These are phyloP conservation scores for Tetragnatha versicolor DNA, from an alignment of 1,140 invertebrate species.

Conservation along the genomic window DNA sequence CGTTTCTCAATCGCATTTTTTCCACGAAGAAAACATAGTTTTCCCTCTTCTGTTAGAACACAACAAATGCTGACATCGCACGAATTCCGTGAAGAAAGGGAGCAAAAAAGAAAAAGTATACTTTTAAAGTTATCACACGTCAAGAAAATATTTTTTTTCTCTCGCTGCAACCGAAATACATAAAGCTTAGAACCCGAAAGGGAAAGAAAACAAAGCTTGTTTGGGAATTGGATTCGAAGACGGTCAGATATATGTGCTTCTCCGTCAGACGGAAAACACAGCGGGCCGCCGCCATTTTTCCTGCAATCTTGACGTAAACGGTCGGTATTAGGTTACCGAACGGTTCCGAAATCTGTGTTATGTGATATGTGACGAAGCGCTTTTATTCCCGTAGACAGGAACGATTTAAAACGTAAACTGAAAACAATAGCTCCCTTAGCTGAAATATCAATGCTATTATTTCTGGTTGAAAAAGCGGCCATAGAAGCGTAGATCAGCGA, in stretches of 20 bases:
- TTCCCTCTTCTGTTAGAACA: background rate
- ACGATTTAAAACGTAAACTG: too few relatives aligned
- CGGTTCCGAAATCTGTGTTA: background rate
- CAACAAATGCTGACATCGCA: slow-evolving; percentile 20
- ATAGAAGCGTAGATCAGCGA: too few relatives aligned
- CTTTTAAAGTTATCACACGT: slow-evolving; percentile 29
- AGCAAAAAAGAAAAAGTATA: background rate
- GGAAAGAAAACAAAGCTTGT: background rate
- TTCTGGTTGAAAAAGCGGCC: too few relatives aligned
- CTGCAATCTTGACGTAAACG: slow-evolving; percentile 1
- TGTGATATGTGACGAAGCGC: slow-evolving; percentile 10
- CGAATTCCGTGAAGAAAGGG: background rate
- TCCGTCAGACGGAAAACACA: background rate
- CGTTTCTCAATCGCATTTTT: background rate
- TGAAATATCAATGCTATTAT: too few relatives aligned
- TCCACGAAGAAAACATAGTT: background rate
- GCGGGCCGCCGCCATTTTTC: background rate
- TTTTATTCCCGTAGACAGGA: too few relatives aligned
- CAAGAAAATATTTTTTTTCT: background rate
- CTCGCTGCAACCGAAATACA: background rate
- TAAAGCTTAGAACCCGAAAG: background rate
- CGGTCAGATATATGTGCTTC: slow-evolving; percentile 1
- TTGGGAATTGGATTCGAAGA: slow-evolving; percentile 20
- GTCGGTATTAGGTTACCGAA: slow-evolving; percentile 14
- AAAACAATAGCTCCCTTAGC: too few relatives aligned